Base-by-base conservation (phyloP, 2,888 invertebrate species). In the Romanomermis culicivorax region DNA sequence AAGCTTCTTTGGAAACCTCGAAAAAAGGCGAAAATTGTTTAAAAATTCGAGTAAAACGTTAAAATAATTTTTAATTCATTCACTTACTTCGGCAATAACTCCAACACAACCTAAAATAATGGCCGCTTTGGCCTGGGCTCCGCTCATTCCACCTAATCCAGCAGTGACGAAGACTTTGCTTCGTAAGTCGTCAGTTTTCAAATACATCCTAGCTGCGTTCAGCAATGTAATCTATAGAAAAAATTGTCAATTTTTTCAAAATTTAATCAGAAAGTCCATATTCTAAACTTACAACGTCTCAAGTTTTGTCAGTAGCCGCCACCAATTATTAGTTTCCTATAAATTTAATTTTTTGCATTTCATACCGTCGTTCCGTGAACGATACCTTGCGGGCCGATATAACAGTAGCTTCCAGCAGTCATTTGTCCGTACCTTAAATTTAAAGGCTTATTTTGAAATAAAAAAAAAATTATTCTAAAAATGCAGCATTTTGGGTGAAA, bases 311-410 rank as follows among this genome's bases (percentile, higher is more conserved):
- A n/a, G n/a, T n/a, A n/a, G n/a, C 3, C 48, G 48, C 7, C 11
- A 11, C 48, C 48, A 48, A 11, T 36, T 36, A 11, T 17, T 7
- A 11, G 36, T 17, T 36, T 36, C 36, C 36, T 7, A 36, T 11
- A 11, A 36, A 7, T 36, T 36, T 36, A 48, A 48, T 48, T n/a
- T n/a, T 11, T 48, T 48, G 25, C n/a, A 42, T n/a, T n/a, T n/a
- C n/a, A n/a, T 66, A 77, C 77, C 56, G 76, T 76, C 2, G 78
- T 79, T 27, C 78, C 78, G 62, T 79, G 78, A 14, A 78, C 78
- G 57, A 79, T 79, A 23, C 78, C 78, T 63, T 79, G 78, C 7
- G 78, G 77, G 3, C 78, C 78, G 60, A 78, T 78, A 65, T 79
- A 78, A 60, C 77, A 77, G 62, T 72, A 79, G 60, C 75, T 75